Percentiles rank a stretch among this genome's conserved stretches.
Evolutionary conservation across 2,797 vertebrate species (phyloP).

Genomic region (Danio choprae): DNA sequence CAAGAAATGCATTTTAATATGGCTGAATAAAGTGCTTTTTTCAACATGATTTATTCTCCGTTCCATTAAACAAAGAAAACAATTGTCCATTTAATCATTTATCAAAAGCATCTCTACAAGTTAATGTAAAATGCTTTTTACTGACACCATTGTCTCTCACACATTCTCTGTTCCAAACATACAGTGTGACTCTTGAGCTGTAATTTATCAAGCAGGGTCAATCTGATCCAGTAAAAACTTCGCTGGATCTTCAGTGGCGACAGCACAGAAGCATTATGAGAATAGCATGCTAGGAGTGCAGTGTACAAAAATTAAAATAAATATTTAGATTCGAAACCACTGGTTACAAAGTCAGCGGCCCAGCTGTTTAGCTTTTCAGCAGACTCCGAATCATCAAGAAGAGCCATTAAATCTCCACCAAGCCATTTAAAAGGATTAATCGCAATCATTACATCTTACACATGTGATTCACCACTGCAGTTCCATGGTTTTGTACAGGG

Average conservation of each 20-base stretch:
- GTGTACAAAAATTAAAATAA: background rate
- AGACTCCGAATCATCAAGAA: constrained; percentile 1
- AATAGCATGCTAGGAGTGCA: constrained; percentile 5
- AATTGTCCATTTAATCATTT: background rate
- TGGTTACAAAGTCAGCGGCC: background rate
- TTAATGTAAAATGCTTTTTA: constrained; percentile 12
- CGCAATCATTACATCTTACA: constrained; percentile 36
- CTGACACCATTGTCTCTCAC: constrained; percentile 2
- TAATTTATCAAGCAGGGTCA: constrained; percentile 20
- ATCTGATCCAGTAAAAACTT: constrained; percentile 19
- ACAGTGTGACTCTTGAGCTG: background rate
- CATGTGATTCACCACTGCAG: constrained; percentile 16
- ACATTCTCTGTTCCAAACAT: constrained; percentile 4
- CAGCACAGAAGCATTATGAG: background rate
- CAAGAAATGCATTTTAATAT: too few species aligned
- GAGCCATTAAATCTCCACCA: constrained; percentile 27
- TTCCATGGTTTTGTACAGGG: constrained; percentile 14
- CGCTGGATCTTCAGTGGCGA: background rate
- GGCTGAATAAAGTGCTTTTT: too few species aligned
- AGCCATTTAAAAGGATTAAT: constrained; percentile 39
- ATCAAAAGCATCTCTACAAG: background rate
- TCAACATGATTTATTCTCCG: too few species aligned
- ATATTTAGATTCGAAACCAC: constrained; percentile 20
- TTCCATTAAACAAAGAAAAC: background rate
- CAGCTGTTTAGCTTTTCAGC: constrained; percentile 36